Percentiles rank a stretch among this genome's conserved stretches.
These are phyloP conservation scores for Ceyx cyanopectus DNA, from an alignment of 2,113 vertebrate genomes.

Conservation along the genomic window DNA sequence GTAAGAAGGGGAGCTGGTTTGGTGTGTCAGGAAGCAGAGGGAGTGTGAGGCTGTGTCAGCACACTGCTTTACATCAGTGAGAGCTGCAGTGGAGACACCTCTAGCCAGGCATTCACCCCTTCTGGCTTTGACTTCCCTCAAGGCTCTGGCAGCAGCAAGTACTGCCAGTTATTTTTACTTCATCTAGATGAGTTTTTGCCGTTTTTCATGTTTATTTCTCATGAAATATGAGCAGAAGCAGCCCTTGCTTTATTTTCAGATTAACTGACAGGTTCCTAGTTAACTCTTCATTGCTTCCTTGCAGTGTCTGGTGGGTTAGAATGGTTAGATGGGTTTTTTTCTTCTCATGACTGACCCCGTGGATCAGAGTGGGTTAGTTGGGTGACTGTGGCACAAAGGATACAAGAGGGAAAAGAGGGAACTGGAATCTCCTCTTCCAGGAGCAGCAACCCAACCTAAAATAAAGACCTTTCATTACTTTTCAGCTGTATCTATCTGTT, in stretches of 20 bases:
- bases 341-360: background rate
- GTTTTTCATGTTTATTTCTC: background rate
- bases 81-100: background rate
- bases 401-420: fast-evolving
- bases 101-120: background rate
- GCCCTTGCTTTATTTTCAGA: background rate
- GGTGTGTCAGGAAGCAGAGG: fast-evolving
- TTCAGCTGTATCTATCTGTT: background rate
- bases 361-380: background rate
- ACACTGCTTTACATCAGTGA: background rate
- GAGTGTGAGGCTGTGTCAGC: background rate
- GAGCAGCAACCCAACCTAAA: background rate
- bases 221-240: background rate
- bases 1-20: background rate
- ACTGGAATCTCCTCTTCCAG: background rate
- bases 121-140: background rate
- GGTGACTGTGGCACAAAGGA: background rate
- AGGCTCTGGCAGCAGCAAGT: background rate
- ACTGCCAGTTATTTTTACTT: background rate
- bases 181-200: background rate
- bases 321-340: background rate
- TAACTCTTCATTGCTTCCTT: background rate
- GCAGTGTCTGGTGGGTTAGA: background rate
- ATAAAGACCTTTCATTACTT: background rate
- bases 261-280: background rate